Percentiles rank a stretch among this genome's conserved stretches.
Conservation (phyloP, 2,797 vertebrate species). For the Heterohyrax brucei region DNA sequence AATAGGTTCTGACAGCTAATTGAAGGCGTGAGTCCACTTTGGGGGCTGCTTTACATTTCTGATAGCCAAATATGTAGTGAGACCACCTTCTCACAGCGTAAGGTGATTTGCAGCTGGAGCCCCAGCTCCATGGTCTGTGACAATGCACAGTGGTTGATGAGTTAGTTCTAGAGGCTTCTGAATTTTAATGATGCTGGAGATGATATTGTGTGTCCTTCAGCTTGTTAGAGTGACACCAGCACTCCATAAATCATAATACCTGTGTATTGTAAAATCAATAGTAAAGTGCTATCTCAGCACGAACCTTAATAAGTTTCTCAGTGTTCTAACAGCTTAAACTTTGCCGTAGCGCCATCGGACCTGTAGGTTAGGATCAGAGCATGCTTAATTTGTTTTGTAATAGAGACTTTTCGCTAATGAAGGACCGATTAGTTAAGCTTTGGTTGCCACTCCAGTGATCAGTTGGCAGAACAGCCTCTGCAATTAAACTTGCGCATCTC, state of each 20-base stretch:
- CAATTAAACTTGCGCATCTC: conserved; percentile 98
- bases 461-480: conserved; percentile 97
- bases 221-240: conserved; percentile 99
- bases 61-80: conserved; percentile 69
- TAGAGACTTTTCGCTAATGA: conserved; percentile 99
- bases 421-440: conserved; percentile 99
- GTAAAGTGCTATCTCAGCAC: conserved; percentile 99
- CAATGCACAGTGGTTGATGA: conserved; percentile 98
- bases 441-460: conserved; percentile 98
- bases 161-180: conserved; percentile 99
- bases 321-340: conserved; percentile 98
- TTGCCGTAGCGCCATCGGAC: conserved; percentile 97
- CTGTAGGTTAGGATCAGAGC: conserved; percentile 97
- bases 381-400: conserved; percentile 99
- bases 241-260: conserved; percentile 99
- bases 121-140: conserved; percentile 92
- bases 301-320: conserved; percentile 99
- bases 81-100: conserved; percentile 82
- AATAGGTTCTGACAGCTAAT: background rate
- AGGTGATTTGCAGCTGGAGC: conserved; percentile 86
- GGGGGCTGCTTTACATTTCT: background rate
- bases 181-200: conserved; percentile 99
- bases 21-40: background rate
- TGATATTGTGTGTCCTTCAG: conserved; percentile 99
- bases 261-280: conserved; percentile 99